Conservation (phyloP, 2,888 invertebrate genomes). For the Argynnis bischoffii region DNA sequence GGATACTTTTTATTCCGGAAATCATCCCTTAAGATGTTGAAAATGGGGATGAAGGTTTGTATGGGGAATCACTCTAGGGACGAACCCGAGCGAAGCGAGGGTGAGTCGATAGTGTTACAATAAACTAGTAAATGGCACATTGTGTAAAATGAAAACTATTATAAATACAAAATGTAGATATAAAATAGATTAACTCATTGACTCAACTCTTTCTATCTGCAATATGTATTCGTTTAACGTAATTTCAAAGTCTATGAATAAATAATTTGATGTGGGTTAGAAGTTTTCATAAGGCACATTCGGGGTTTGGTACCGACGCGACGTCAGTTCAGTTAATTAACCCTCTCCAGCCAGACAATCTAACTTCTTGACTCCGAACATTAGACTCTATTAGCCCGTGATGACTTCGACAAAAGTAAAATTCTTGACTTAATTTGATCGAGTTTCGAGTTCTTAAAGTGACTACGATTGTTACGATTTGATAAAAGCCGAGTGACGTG, state of each 20-base stretch:
- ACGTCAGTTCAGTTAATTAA: constrained; percentile 39
- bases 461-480: constrained; percentile 15
- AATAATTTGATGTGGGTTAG: constrained; percentile 33
- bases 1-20: too few relatives aligned
- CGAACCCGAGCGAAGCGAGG: too few relatives aligned
- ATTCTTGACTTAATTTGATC: constrained; percentile 22
- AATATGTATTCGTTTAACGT: background rate
- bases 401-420: constrained; percentile 23
- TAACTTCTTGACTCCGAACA: constrained; percentile 33
- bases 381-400: constrained; percentile 24
- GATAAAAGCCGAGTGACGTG: constrained; percentile 1
- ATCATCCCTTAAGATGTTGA: too few relatives aligned
- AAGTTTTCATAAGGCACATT: constrained; percentile 39
- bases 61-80: too few relatives aligned
- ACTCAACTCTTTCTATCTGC: background rate
- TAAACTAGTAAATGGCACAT: too few relatives aligned
- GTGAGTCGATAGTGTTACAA: too few relatives aligned
- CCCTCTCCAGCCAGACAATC: constrained; percentile 34
- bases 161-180: background rate
- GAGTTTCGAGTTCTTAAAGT: constrained; percentile 11
- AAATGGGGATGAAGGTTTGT: too few relatives aligned
- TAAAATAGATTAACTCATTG: background rate
- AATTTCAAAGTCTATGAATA: constrained; percentile 14
- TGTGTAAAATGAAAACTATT: too few relatives aligned
- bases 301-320: constrained; percentile 19